Evolutionary conservation across 2,113 vertebrate genomes (phyloP), one percentile per base, ranked within the genome.

Genomic region (Willisornis vidua): DNA sequence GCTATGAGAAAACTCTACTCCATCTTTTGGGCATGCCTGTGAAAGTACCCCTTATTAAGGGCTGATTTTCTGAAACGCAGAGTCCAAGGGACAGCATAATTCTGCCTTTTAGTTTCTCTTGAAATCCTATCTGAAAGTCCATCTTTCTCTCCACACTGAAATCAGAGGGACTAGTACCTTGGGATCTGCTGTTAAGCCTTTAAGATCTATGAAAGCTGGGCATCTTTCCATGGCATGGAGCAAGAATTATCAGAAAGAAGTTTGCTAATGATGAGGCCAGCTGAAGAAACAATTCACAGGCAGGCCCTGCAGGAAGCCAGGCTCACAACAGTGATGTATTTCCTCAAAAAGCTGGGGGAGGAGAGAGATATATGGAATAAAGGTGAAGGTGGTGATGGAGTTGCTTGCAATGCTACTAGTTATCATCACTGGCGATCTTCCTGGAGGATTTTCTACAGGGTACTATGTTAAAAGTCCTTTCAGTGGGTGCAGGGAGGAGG

Each of bases 351-450:
- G 31, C 41, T 3, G 2, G 14, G 16, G 33, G 35, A 87, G 28
- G 24, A 71, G 35, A 63, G 41, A 33, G 20, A 26, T 0, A 0
- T 82, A 26, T 26, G 0, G 5, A 88, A 72, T 45, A 26, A 54
- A 90, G 45, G 8, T 35, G 54, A 90, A 90, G 35, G 35, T 65
- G 52, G 25, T n/a, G 48, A 79, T 52, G 26, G 49, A 90, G 51
- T 7, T 2, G 2, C 49, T 61, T 92, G 86, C 68, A 57, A 14
- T 94, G 67, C 49, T 88, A 39, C 46, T 31, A 46, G 58, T 52
- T 63, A 3, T 65, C 58, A 65, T 28, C 10, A 66, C 62, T 73
- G 52, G 48, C 85, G 26, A 63, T 57, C 13, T 85, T 31, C 62
- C 35, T 48, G 75, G 37, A 76, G 35, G 26, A 54, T 73, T 85